A percentile compares a stretch with the other conserved stretches of the same genome.
phyloP scores from a whole-genome alignment of 2,888 invertebrate genomes.

The Rhaphigaster nebulosa region DNA sequence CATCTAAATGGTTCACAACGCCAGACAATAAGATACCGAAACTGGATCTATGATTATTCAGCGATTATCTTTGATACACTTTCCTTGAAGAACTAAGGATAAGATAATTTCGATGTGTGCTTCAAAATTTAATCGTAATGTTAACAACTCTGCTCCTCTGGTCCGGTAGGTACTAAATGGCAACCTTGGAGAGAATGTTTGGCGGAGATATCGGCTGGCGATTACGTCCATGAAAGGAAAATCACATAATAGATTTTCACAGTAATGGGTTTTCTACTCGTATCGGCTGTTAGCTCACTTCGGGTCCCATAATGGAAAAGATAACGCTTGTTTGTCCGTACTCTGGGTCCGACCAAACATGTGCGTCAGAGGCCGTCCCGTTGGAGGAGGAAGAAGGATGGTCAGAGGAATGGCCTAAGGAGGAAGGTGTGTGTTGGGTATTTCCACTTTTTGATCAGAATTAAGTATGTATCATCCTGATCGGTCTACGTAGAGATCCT shows the following conservation, averaged over 20 bases:
- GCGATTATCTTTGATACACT: background rate
- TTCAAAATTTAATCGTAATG: background rate
- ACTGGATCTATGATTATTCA: background rate
- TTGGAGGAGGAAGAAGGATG: background rate
- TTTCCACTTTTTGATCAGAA: background rate
- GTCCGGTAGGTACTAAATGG: background rate
- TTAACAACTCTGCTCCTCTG: background rate
- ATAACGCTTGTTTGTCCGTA: background rate
- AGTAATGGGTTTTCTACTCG: background rate
- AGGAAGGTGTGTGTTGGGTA: background rate
- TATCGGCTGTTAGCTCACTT: background rate
- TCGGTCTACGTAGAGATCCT: background rate
- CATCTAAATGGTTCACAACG: background rate
- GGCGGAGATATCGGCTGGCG: background rate
- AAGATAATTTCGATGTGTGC: background rate
- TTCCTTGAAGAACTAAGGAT: background rate
- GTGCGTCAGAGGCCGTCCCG: background rate
- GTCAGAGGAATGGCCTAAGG: background rate
- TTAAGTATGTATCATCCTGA: background rate
- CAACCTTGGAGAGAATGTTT: background rate
- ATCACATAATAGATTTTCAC: constrained; percentile 10
- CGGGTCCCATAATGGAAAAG: background rate
- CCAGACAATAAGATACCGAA: background rate
- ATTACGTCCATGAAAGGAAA: constrained; percentile 26
- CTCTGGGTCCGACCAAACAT: background rate